Base-by-base conservation (phyloP, 2,888 invertebrate species). In the Drosophila ustulata region DNA sequence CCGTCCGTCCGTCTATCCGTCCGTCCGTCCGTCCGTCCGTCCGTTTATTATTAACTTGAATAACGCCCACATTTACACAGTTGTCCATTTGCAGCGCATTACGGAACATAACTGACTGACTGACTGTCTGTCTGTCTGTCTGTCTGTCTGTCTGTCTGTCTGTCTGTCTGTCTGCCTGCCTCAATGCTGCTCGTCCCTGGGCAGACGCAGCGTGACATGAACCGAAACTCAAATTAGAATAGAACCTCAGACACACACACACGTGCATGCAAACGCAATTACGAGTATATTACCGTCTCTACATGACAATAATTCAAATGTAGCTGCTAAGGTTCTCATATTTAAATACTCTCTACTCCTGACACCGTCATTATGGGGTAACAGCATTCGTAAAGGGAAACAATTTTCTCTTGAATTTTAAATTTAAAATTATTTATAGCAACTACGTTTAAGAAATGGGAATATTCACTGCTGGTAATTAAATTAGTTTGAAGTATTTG, bases 41-140 rank as follows among this genome's bases (percentile, higher is more conserved):
- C 62, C 67, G 72, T 76, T 75, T 75, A 75, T 81, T 82, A 81
- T 88, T 75, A 81, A 81, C 76, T 78, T 58, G 67, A 74, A 70
- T 73, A 71, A 82, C 82, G 82, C 88, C 81, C 71, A 58, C 74
- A 78, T 70, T 72, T 74, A 50, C 66, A 51, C 73, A 73, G 58
- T 75, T 83, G 77, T 59, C 77, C 74, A 84, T 87, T 76, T 64
- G 55, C 55, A 56, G 55, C 43, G 43, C 63, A 51, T 66, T 62
- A 53, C 49, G 32, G 45, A 25, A 26, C 41, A 30, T 26, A 55
- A 52, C 43, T 45, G 45, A 39, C 41, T 32, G 39, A 0, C 39
- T 13, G n/a, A 37, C 11, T 37, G 39, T 1, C 55, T n/a, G n/a
- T n/a, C n/a, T n/a, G n/a, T n/a, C n/a, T n/a, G n/a, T n/a, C n/a